These are phyloP conservation scores for Melospiza melodia DNA, from an alignment of 2,113 vertebrate species.

Conservation along the genomic window DNA sequence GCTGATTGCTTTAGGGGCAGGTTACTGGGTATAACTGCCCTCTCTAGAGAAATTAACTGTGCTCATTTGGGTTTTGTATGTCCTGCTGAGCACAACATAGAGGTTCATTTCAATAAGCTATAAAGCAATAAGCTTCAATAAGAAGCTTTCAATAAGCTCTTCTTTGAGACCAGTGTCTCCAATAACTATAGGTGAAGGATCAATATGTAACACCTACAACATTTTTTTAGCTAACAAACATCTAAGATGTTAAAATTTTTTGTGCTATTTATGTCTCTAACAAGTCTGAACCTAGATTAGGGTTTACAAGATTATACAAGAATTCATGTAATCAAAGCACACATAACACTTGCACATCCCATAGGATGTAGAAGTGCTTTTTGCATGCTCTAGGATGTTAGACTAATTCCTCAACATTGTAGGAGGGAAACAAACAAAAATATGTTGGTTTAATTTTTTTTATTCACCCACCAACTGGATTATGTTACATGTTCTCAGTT, in stretches of 20 bases:
- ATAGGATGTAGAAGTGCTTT: neutral
- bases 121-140: neutral
- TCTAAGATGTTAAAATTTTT: neutral
- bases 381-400: neutral
- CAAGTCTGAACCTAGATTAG: neutral
- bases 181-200: neutral
- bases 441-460: neutral
- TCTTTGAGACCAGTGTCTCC: neutral
- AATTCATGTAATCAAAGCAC: neutral
- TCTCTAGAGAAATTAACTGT: neutral
- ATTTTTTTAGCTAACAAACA: neutral
- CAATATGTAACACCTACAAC: neutral
- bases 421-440: neutral
- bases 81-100: neutral
- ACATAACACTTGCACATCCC: neutral
- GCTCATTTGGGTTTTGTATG: neutral
- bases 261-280: neutral
- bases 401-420: neutral
- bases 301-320: neutral
- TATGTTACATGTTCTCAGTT: neutral
- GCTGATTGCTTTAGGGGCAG: neutral
- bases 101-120: neutral
- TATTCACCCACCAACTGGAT: neutral
- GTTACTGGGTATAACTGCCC: neutral
- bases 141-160: neutral